Percentiles rank a stretch among this genome's conserved stretches.
Evolutionary conservation across 2,113 vertebrate genomes (phyloP).

Genomic region (zebrafish (Danio rerio)): DNA sequence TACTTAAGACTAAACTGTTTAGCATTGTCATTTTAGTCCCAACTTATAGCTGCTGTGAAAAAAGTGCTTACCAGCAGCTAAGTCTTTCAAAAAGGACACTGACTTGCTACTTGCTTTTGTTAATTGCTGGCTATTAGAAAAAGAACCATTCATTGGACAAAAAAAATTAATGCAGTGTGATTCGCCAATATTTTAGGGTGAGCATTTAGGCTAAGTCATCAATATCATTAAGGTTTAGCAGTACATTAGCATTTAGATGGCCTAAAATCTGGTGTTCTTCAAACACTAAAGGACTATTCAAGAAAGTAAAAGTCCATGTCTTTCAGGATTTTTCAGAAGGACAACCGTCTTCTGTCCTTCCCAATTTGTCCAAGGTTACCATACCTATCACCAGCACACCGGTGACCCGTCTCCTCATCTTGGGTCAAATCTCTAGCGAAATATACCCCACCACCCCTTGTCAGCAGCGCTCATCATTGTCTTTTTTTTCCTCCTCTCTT

Average conservation of each 20-base stretch:
- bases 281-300: background rate
- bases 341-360: background rate
- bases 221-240: background rate
- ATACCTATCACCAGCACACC: background rate
- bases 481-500: background rate
- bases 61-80: no score
- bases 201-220: no score
- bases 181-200: background rate
- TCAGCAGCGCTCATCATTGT: background rate
- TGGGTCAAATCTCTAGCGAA: slow-evolving; percentile 4
- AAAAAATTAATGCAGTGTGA: background rate
- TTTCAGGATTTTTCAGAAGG: slow-evolving; percentile 1
- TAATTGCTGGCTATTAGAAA: background rate
- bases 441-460: background rate
- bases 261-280: background rate
- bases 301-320: background rate
- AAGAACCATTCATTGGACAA: background rate
- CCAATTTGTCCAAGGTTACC: slow-evolving; percentile 17
- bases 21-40: no score
- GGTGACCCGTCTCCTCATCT: background rate
- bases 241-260: background rate
- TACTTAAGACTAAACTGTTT: no score
- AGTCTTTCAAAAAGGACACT: background rate
- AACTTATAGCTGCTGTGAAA: no score
- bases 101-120: background rate